Base-by-base conservation (phyloP, 2,888 invertebrate species). In the Euclidia mi region DNA sequence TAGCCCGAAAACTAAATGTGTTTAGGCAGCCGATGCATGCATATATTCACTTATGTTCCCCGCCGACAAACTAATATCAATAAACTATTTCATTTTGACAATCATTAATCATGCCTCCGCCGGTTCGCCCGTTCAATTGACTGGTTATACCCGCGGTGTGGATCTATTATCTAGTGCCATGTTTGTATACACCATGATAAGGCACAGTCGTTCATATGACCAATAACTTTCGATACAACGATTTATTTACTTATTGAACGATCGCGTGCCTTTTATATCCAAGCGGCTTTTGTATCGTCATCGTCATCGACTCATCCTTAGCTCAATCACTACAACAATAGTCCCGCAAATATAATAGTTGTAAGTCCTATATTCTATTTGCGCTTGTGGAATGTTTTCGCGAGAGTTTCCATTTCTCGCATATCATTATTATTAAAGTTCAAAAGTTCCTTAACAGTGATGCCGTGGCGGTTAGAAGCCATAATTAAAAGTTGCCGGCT, bases 401-500 rank as follows among this genome's bases (percentile, higher is more conserved):
- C 55, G 47, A 63, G 32, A 71, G 71, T 70, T 73, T 59, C 56
- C 67, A 65, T 75, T 79, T 75, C 79, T 79, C 75, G 79, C 79
- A 77, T 79, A 82, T 85, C 84, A 85, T 84, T 85, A 81, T 89
- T 86, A 86, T 81, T 72, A 79, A 80, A 84, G 82, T 84, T 82
- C 51, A 75, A 76, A 81, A 85, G 81, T 83, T 82, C 61, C 71
- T 71, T 81, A 80, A 79, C 81, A 80, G 80, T 77, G 81, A 76
- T 77, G 81, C 82, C 71, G 68, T 65, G 75, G 84, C 77, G 84
- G 85, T 84, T 85, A 84, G 85, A 75, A 80, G 82, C 85, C 82
- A 89, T 89, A 91, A 91, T 91, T 92, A 91, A 90, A 91, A 91
- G 89, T 92, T 89, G 74, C 76, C 78, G 84, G 84, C 85, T 90